A percentile compares a stretch with the other conserved stretches of the same genome.
phyloP scores from a whole-genome alignment of 2,888 invertebrate species.

The Ophioninae sp. region DNA sequence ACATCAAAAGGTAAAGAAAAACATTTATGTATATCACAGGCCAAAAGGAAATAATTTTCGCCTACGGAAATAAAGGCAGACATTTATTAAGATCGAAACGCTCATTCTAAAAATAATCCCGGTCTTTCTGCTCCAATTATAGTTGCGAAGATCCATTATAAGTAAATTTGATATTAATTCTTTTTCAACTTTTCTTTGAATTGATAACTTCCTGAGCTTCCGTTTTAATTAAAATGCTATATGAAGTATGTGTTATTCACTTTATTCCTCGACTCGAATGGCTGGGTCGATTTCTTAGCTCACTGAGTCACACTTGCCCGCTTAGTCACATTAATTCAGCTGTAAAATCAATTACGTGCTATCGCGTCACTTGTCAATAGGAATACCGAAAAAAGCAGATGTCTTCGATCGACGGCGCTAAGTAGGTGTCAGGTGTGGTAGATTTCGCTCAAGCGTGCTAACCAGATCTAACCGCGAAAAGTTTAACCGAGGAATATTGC shows the following conservation, averaged over 20 bases:
- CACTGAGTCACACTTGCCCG: background rate
- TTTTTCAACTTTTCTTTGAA: background rate
- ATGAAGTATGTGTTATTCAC: background rate
- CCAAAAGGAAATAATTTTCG: too few species aligned
- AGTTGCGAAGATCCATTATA: background rate
- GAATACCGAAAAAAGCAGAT: slow-evolving; percentile 1
- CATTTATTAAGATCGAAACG: background rate
- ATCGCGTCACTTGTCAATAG: background rate
- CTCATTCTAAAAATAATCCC: background rate
- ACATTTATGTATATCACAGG: too few species aligned
- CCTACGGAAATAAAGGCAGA: too few species aligned
- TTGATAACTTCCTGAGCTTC: background rate
- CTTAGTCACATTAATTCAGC: background rate
- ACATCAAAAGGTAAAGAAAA: too few species aligned
- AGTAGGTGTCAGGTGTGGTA: background rate
- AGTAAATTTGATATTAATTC: background rate
- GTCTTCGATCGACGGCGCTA: background rate
- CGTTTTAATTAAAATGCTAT: background rate
- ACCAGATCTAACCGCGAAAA: background rate
- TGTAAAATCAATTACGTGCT: background rate
- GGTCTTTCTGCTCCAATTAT: background rate
- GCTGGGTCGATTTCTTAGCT: background rate
- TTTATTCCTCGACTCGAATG: background rate
- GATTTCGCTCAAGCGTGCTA: background rate
- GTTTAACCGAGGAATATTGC: background rate